phyloP scores from a whole-genome alignment of 2,797 vertebrate genomes.

The Carapus acus region DNA sequence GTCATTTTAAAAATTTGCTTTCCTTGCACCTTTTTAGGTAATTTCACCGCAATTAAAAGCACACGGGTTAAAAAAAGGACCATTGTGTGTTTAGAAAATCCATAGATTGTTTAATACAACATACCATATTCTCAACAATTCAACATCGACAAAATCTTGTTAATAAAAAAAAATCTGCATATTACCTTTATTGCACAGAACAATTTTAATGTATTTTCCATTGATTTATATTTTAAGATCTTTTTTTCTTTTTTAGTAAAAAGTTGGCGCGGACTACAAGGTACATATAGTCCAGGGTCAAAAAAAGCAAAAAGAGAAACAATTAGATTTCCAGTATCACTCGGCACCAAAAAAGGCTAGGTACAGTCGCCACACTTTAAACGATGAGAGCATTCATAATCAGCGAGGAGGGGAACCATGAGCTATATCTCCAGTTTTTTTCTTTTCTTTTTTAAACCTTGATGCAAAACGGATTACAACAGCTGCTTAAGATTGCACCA shows the following conservation, averaged over 20 bases:
- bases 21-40: too few relatives aligned
- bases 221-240: slow-evolving; percentile 69
- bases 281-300: slow-evolving; percentile 67
- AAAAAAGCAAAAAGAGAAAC: slow-evolving; percentile 57
- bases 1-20: too few relatives aligned
- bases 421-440: slow-evolving; percentile 52
- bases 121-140: slow-evolving; percentile 83
- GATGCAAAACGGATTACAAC: slow-evolving; percentile 71
- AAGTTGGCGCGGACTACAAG: slow-evolving; percentile 77
- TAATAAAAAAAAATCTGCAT: slow-evolving; percentile 79
- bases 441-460: too few relatives aligned
- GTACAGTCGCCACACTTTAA: slow-evolving; percentile 72
- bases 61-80: slow-evolving; percentile 53
- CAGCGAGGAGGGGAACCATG: slow-evolving; percentile 66
- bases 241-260: slow-evolving; percentile 74
- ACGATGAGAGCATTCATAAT: slow-evolving; percentile 74
- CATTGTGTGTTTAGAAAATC: slow-evolving; percentile 68
- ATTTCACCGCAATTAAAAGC: neutral
- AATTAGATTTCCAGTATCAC: slow-evolving; percentile 51
- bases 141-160: slow-evolving; percentile 80
- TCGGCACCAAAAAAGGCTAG: slow-evolving; percentile 57
- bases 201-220: slow-evolving; percentile 77
- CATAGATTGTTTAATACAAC: slow-evolving; percentile 84
- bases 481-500: slow-evolving; percentile 66
- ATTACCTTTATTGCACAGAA: slow-evolving; percentile 86